Percentiles rank a stretch among this genome's conserved stretches.
Evolutionary conservation across 2,113 vertebrate species (phyloP).

Genomic region (Emydura subglobosa): DNA sequence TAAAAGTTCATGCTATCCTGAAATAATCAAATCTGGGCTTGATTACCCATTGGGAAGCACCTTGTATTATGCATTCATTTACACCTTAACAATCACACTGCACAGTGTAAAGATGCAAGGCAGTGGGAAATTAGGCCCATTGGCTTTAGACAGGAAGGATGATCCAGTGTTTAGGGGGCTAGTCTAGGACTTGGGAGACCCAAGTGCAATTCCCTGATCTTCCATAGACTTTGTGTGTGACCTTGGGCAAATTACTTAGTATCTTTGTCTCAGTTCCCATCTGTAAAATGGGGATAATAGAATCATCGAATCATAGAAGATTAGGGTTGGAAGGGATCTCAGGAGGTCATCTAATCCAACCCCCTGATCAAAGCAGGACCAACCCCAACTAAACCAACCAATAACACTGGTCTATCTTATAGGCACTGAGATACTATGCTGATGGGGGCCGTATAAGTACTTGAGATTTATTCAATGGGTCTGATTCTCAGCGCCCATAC

Average conservation of each 20-base stretch:
- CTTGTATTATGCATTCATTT: not conserved
- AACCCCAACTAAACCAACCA: too few relatives aligned
- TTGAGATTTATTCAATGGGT: not conserved
- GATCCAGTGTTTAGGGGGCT: not conserved
- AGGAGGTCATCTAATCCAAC: too few relatives aligned
- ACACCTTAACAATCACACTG: not conserved
- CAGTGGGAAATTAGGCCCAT: not conserved
- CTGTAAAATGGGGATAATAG: not conserved
- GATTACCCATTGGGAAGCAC: not conserved
- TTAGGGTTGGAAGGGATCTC: too few relatives aligned
- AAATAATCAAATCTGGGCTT: accelerated
- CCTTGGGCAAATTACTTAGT: not conserved
- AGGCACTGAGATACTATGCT: not conserved
- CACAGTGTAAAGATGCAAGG: not conserved
- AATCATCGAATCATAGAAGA: too few relatives aligned
- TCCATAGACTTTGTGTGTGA: not conserved
- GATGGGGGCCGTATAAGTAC: not conserved
- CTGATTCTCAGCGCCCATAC: not conserved
- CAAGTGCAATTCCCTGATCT: not conserved
- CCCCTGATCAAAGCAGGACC: too few relatives aligned
- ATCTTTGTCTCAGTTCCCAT: not conserved
- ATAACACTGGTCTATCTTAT: not conserved
- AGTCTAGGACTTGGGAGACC: not conserved
- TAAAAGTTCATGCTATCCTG: not conserved
- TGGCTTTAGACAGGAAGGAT: not conserved